Base-by-base conservation (phyloP, 2,113 vertebrate species). In the Raja brachyura region DNA sequence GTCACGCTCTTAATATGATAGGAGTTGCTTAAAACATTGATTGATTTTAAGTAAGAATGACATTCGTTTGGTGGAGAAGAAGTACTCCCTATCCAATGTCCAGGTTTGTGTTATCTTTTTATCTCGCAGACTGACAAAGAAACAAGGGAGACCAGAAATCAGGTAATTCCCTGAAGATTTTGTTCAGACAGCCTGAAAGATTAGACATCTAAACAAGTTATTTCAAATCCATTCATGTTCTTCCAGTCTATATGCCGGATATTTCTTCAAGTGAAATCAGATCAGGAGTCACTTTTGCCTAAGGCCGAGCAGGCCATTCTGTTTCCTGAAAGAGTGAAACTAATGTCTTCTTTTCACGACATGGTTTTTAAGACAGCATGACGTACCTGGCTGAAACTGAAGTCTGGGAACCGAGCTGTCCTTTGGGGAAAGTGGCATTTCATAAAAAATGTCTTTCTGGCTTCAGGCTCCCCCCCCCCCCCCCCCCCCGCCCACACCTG, bases 291-390 rank as follows among this genome's bases (percentile, higher is more conserved):
- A 93, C 93, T 90, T 25, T 93, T 92, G 94, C 94, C 94, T 93
- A 25, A 78, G 94, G 94, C 94, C 90, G 78, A 93, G 93, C 81
- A 93, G 93, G 93, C 93, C 93, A 93, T 93, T 94, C 93, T 88
- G 93, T 93, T 94, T 95, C 94, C 93, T 93, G 94, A 93, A 94
- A 93, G 93, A 81, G 83, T 66, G 93, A 94, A 94, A 93, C 94
- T 93, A 95, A 95, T 93, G 94, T 93, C 83, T 93, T 95, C 93
- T 95, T 93, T 94, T 93, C 93, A 93, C 61, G 93, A n/a, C 86
- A 33, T 90, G 93, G 83, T 94, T 93, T 94, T 93, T 93, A 93
- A 93, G 93, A 94, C 93, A 93, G 93, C 94, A 94, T 90, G 93
- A 93, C 77, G 63, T 93, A 86, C 93, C 93, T 93, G 88, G 92